Percentiles rank a stretch among this genome's conserved stretches.
phyloP scores from a whole-genome alignment of 2,113 vertebrate species.

The Turnix velox region DNA sequence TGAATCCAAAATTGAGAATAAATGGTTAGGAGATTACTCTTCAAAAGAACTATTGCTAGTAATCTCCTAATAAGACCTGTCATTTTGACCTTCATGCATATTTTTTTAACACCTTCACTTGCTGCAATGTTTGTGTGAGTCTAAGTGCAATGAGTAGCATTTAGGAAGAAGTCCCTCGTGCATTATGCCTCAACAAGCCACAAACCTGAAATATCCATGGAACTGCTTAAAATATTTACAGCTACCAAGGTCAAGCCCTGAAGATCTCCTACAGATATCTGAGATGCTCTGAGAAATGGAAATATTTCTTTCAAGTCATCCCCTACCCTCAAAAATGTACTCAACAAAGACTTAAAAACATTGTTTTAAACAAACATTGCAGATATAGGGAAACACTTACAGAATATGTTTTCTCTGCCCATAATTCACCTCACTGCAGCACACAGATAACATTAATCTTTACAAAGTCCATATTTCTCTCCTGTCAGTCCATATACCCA shows the following conservation, averaged over 20 bases:
- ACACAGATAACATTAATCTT: background rate
- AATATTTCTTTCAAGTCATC: background rate
- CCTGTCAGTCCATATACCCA: background rate
- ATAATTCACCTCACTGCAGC: background rate
- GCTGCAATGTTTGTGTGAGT: background rate
- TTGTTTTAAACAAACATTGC: background rate
- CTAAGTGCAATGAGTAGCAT: background rate
- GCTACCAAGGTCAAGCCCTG: conserved; percentile 4
- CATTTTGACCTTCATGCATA: background rate
- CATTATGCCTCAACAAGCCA: background rate
- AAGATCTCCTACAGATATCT: background rate
- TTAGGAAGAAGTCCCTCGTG: conserved; percentile 21
- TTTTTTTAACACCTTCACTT: conserved; percentile 21
- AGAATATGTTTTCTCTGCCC: background rate
- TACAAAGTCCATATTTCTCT: background rate
- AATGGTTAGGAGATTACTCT: conserved; percentile 37
- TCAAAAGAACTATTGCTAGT: conserved; percentile 8
- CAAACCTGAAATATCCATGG: conserved; percentile 15
- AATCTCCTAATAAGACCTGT: conserved; percentile 8
- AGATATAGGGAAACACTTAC: background rate
- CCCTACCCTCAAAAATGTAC: background rate
- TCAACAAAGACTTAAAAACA: background rate
- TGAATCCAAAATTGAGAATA: conserved; percentile 16
- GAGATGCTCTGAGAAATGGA: background rate
- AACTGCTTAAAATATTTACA: conserved; percentile 11